These are phyloP conservation scores for Petrolisthes cinctipes DNA, from an alignment of 2,888 invertebrate species.

Conservation along the genomic window DNA sequence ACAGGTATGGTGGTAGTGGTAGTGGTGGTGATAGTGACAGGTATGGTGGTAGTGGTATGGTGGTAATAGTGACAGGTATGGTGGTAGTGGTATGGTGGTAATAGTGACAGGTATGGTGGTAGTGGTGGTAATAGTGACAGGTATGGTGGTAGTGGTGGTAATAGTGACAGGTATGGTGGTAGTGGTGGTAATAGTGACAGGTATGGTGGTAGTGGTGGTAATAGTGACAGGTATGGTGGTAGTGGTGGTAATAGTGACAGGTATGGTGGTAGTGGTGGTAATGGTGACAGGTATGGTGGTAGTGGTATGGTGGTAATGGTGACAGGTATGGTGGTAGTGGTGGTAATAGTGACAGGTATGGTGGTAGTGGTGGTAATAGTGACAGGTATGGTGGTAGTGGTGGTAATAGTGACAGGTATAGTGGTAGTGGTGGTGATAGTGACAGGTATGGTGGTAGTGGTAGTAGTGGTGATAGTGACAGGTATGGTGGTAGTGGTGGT, in stretches of 20 bases:
- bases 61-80: neutral
- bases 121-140: too few relatives aligned
- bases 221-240: too few relatives aligned
- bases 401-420: neutral
- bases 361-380: neutral
- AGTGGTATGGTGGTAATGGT: neutral
- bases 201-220: neutral
- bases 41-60: neutral
- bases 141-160: too few relatives aligned
- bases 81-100: neutral
- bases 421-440: neutral
- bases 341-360: too few relatives aligned
- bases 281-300: too few relatives aligned
- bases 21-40: neutral
- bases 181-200: neutral
- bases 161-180: neutral
- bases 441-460: too few relatives aligned
- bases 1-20: too few relatives aligned
- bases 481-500: too few relatives aligned
- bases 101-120: neutral
- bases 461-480: neutral
- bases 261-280: neutral
- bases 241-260: neutral
- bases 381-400: neutral
- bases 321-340: too few relatives aligned